Percentiles rank a stretch among this genome's conserved stretches.
phyloP scores from a whole-genome alignment of 2,797 vertebrate genomes.

The Poliocrania exsul region DNA sequence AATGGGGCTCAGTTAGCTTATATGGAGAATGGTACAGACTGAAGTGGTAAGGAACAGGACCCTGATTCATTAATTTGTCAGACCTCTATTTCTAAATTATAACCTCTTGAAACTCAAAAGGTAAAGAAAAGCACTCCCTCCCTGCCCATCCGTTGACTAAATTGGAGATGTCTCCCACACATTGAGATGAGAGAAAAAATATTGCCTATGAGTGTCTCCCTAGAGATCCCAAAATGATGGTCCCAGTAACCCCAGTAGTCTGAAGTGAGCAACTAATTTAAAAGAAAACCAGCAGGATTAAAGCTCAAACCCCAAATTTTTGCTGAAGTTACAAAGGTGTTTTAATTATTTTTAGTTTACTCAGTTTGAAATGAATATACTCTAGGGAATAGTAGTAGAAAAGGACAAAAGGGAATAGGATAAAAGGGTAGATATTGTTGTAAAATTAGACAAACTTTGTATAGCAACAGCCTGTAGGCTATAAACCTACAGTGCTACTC shows the following conservation, averaged over 20 bases:
- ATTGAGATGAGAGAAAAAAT: not conserved
- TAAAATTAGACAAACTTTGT: not conserved
- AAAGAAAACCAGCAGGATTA: not conserved
- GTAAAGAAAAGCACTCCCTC: not conserved
- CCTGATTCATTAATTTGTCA: not conserved
- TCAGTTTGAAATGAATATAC: not conserved
- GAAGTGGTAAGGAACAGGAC: not conserved
- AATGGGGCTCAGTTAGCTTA: not conserved
- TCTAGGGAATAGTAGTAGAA: fast-evolving
- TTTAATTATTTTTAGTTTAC: not conserved
- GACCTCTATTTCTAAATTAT: not conserved
- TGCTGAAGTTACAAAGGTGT: not conserved
- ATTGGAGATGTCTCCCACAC: not conserved
- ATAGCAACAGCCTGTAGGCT: not conserved
- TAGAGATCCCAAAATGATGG: not conserved
- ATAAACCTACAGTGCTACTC: not conserved
- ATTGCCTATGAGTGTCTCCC: not conserved
- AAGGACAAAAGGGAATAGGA: not conserved
- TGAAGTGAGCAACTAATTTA: not conserved
- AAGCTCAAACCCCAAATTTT: not conserved
- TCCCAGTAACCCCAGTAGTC: not conserved
- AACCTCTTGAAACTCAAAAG: not conserved
- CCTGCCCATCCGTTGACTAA: not conserved
- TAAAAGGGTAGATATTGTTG: not conserved
- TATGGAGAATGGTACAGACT: not conserved